These are phyloP conservation scores for Macroglossus sobrinus DNA, from an alignment of 2,113 vertebrate genomes.

Conservation along the genomic window DNA sequence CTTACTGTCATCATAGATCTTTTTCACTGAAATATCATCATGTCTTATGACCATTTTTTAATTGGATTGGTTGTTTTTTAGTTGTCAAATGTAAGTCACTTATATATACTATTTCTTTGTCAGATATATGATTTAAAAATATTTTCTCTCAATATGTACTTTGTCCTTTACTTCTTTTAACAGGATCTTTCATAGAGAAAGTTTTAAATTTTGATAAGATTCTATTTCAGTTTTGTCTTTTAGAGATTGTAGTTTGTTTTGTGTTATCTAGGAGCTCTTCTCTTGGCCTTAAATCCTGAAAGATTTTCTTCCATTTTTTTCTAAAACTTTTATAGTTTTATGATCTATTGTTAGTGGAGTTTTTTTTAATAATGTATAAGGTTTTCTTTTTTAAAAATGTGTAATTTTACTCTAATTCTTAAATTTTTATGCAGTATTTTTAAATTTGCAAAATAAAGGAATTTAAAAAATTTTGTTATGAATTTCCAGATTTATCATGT, in stretches of 20 bases:
- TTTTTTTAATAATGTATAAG: not conserved
- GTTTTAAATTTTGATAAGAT: not conserved
- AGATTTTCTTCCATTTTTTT: not conserved
- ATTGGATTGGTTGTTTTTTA: not conserved
- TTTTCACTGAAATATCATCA: not conserved
- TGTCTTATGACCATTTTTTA: not conserved
- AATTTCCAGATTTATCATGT: not conserved
- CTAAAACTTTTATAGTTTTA: not conserved
- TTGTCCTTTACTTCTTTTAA: not conserved
- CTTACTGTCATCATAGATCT: not conserved
- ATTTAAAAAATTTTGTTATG: not conserved
- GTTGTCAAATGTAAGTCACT: not conserved
- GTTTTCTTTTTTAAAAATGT: not conserved
- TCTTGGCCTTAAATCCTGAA: not conserved
- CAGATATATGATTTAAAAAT: not conserved
- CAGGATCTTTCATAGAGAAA: not conserved
- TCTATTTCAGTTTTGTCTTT: not conserved
- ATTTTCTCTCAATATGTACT: not conserved
- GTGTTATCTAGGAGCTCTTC: not conserved
- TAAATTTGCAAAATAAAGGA: not conserved
- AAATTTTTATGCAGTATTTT: not conserved
- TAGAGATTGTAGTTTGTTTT: not conserved
- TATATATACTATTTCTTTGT: not conserved
- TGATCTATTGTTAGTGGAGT: not conserved
- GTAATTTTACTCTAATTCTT: not conserved